Percentiles rank a stretch among this genome's conserved stretches.
These are phyloP conservation scores for Mechanitis mazaeus DNA, from an alignment of 2,888 invertebrate species.

Conservation along the genomic window DNA sequence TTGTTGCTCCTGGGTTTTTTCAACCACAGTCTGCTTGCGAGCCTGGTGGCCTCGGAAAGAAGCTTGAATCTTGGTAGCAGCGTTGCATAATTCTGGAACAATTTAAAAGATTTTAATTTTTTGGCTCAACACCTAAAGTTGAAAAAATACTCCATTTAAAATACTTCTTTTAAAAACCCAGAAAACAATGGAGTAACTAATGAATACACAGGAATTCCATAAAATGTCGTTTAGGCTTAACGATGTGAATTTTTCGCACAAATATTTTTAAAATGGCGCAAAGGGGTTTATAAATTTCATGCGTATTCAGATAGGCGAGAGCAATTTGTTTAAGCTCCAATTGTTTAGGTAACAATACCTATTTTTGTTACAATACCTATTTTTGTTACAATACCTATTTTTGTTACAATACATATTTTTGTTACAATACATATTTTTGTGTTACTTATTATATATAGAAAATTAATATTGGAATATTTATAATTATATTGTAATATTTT, in stretches of 20 bases:
- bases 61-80: constrained; percentile 94
- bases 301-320: not conserved
- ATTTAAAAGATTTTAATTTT: constrained; percentile 20
- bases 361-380: not conserved
- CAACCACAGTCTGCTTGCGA: constrained; percentile 79
- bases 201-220: not conserved
- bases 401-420: not conserved
- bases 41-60: constrained; percentile 94
- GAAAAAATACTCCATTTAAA: not conserved
- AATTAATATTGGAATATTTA: too few species aligned
- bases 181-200: too few species aligned
- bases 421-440: not conserved
- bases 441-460: too few species aligned
- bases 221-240: not conserved
- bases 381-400: too few species aligned
- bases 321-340: constrained; percentile 1
- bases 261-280: not conserved
- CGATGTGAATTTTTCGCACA: not conserved
- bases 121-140: too few species aligned
- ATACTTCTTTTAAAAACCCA: not conserved
- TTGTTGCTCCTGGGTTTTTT: constrained; percentile 58
- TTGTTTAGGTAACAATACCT: not conserved
- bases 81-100: constrained; percentile 84
- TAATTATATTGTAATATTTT: too few species aligned
- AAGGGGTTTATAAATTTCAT: not conserved